These are phyloP conservation scores for Vulpes vulpes DNA, from an alignment of 2,113 vertebrate species.

Conservation along the genomic window DNA sequence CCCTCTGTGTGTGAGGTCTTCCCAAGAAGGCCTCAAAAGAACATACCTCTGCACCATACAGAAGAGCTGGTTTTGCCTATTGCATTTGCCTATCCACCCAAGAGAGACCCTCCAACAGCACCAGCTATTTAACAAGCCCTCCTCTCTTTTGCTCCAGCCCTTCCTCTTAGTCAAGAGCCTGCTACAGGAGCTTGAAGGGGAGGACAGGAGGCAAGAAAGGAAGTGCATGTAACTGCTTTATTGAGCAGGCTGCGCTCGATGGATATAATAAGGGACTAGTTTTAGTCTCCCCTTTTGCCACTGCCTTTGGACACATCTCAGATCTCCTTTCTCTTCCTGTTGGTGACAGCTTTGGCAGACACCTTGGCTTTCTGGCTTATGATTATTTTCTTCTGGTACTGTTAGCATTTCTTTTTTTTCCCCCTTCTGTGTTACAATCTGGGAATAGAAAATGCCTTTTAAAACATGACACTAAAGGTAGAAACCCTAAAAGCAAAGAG, in stretches of 20 bases:
- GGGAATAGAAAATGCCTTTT: not conserved
- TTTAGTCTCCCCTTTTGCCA: not conserved
- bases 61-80: not conserved
- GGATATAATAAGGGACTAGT: not conserved
- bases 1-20: not conserved
- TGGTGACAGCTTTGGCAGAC: not conserved
- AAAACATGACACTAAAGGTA: not conserved
- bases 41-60: not conserved
- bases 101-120: not conserved
- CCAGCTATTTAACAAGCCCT: not conserved
- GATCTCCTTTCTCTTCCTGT: not conserved
- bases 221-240: not conserved
- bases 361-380: not conserved
- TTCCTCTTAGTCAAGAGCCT: not conserved
- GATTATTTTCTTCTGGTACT: slow-evolving; percentile 37
- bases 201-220: not conserved
- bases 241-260: not conserved
- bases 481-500: slow-evolving; percentile 23
- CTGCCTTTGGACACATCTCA: not conserved
- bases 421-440: not conserved
- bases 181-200: not conserved
- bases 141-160: not conserved
- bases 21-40: not conserved
- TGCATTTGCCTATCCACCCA: not conserved
- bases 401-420: not conserved